A percentile compares a stretch with the other conserved stretches of the same genome.
These are phyloP conservation scores for Stegana nigrithorax DNA, from an alignment of 2,888 invertebrate genomes.

Conservation along the genomic window DNA sequence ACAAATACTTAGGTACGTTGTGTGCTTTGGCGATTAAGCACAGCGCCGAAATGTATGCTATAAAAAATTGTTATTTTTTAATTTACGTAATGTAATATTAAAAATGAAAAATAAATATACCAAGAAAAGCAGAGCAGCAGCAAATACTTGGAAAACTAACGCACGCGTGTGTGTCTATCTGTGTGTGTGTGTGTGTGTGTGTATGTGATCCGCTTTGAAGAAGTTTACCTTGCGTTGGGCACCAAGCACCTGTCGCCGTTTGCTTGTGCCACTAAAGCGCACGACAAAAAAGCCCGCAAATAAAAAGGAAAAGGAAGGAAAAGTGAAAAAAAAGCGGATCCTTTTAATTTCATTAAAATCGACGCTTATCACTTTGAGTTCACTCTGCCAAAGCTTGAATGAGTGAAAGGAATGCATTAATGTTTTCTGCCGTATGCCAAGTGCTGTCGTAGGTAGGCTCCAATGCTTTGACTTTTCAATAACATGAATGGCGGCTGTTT, in stretches of 20 bases:
- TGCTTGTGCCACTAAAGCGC: neutral
- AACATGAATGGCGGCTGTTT: too few relatives aligned
- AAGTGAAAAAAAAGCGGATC: too few relatives aligned
- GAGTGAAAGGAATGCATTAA: slow-evolving; percentile 50
- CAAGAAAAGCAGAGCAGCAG: slow-evolving; percentile 21
- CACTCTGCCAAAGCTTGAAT: neutral
- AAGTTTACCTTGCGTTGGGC: too few relatives aligned
- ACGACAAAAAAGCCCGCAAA: neutral
- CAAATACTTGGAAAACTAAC: slow-evolving; percentile 32
- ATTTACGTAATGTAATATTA: slow-evolving; percentile 47
- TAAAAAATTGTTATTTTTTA: slow-evolving; percentile 51
- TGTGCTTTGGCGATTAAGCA: neutral
- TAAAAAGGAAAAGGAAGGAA: neutral
- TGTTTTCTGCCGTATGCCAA: slow-evolving; percentile 26
- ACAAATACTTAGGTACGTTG: too few relatives aligned
- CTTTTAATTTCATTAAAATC: slow-evolving; percentile 48
- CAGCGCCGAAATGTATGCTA: slow-evolving; percentile 1
- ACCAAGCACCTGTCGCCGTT: too few relatives aligned
- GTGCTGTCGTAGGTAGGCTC: neutral
- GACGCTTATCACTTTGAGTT: slow-evolving; percentile 29
- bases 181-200: too few relatives aligned
- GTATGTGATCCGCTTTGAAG: too few relatives aligned
- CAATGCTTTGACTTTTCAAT: neutral
- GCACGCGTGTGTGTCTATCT: neutral
- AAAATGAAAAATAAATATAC: slow-evolving; percentile 1